Conservation (phyloP, 2,888 invertebrate genomes). For the Asteroscopus sphinx region DNA sequence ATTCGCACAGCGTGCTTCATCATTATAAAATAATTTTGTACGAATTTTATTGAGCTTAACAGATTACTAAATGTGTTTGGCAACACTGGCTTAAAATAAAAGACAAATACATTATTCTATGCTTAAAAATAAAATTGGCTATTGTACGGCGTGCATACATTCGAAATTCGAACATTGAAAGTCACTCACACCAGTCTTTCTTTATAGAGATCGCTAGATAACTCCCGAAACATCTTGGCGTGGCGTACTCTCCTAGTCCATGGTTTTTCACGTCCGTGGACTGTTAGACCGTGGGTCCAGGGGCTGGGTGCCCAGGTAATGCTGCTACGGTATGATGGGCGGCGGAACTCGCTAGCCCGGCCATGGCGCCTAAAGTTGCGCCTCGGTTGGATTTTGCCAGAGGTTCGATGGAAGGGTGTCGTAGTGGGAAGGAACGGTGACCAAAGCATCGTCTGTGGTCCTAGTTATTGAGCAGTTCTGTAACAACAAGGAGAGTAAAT, state of each 20-base stretch:
- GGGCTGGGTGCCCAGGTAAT: conserved; percentile 69
- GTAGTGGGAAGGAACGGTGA: conserved; percentile 94
- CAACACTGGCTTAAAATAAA: conserved; percentile 42
- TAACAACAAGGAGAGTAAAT: conserved; percentile 59
- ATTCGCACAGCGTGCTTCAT: conserved; percentile 59
- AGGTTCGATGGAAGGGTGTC: conserved; percentile 89
- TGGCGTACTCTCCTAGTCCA: conserved; percentile 66
- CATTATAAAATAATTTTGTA: conserved; percentile 68
- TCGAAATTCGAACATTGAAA: conserved; percentile 30
- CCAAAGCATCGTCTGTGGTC: conserved; percentile 92
- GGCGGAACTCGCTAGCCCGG: conserved; percentile 67
- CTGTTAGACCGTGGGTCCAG: conserved; percentile 63
- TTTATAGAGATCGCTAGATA: conserved; percentile 66
- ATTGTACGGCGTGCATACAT: conserved; percentile 53
- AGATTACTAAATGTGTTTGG: conserved; percentile 48
- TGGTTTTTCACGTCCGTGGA: conserved; percentile 83
- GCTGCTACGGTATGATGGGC: conserved; percentile 72
- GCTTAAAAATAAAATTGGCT: conserved; percentile 49
- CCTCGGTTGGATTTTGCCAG: conserved; percentile 83
- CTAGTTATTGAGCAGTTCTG: conserved; percentile 93
- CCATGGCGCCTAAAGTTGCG: conserved; percentile 78
- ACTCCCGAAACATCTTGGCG: conserved; percentile 66
- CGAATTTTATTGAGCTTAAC: conserved; percentile 70
- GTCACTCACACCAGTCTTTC: conserved; percentile 68
- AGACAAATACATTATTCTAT: conserved; percentile 37